Percentiles rank a stretch among this genome's conserved stretches.
Conservation (phyloP, 2,113 vertebrate species). For the Festucalex cinctus region DNA sequence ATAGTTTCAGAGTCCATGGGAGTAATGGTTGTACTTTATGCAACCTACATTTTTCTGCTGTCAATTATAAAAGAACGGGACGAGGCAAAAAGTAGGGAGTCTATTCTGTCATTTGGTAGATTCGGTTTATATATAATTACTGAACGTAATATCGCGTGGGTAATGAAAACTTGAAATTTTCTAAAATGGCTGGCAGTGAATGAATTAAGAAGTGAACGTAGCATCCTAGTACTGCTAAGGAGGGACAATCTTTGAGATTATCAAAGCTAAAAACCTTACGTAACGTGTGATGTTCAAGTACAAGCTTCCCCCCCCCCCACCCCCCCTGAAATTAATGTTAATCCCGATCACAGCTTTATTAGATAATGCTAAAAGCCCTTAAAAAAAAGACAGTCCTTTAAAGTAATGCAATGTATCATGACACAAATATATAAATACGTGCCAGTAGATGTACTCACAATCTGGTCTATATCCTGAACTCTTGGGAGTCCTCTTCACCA, state of each 20-base stretch:
- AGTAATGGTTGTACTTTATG: no score
- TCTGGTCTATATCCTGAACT: slow-evolving; percentile 79
- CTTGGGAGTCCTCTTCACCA: slow-evolving; percentile 78
- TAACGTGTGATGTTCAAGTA: slow-evolving; percentile 42
- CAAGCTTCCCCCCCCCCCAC: slow-evolving; percentile 27
- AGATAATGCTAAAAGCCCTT: slow-evolving; percentile 8
- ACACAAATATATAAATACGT: background rate
- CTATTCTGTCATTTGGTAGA: no score
- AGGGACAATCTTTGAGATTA: slow-evolving; percentile 65
- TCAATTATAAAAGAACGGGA: no score
- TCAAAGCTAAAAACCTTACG: slow-evolving; percentile 66
- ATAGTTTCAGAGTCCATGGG: no score
- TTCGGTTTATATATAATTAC: no score
- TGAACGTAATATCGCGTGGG: no score
- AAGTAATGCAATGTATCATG: background rate
- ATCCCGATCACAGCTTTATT: slow-evolving; percentile 31
- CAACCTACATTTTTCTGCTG: no score
- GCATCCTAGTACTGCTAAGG: background rate
- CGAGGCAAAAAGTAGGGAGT: no score
- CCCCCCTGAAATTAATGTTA: slow-evolving; percentile 26
- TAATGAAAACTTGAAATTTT: no score
- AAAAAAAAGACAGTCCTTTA: background rate
- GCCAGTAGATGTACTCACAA: slow-evolving; percentile 67
- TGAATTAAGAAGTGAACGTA: background rate
- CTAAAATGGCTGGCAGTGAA: no score